phyloP scores from a whole-genome alignment of 2,797 vertebrate species.

The Acestrorhynchus altus region DNA sequence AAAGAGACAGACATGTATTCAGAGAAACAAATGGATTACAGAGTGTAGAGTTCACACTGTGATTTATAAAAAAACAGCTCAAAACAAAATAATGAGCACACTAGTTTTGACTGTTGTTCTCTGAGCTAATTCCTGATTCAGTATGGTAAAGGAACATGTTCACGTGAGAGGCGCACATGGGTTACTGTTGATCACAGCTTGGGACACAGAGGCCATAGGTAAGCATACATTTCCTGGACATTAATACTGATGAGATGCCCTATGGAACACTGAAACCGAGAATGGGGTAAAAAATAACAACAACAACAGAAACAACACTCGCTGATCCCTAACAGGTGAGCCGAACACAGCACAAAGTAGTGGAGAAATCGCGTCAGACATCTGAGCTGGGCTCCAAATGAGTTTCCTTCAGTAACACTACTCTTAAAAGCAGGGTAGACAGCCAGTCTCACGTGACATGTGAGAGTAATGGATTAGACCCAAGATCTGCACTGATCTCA shows the following conservation, averaged over 20 bases:
- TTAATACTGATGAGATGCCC: slow-evolving; percentile 38
- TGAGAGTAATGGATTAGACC: not conserved
- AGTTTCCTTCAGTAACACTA: slow-evolving; percentile 3
- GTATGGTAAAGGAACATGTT: not conserved
- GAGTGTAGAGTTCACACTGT: too few species aligned
- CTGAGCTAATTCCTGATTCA: not conserved
- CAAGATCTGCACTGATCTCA: not conserved
- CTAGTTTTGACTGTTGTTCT: not conserved
- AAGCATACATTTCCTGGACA: slow-evolving; percentile 36
- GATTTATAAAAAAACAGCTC: too few species aligned
- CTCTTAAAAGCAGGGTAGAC: not conserved
- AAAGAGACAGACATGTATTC: too few species aligned
- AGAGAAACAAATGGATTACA: too few species aligned
- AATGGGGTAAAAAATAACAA: slow-evolving; percentile 19
- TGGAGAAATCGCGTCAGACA: slow-evolving; percentile 3
- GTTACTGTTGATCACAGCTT: slow-evolving; percentile 2
- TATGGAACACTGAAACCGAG: slow-evolving; percentile 39
- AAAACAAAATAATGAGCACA: not conserved
- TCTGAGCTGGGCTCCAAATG: not conserved
- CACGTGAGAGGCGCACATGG: not conserved
- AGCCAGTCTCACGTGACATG: not conserved
- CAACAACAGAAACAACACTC: slow-evolving; percentile 17
- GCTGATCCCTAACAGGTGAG: slow-evolving; percentile 18
- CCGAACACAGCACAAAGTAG: not conserved
- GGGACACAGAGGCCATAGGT: slow-evolving; percentile 6